Evolutionary conservation across 92 coral and sea anemone species (phyloP), one percentile per base, ranked within the genome.

Genomic region (Zoanthus sociatus): DNA sequence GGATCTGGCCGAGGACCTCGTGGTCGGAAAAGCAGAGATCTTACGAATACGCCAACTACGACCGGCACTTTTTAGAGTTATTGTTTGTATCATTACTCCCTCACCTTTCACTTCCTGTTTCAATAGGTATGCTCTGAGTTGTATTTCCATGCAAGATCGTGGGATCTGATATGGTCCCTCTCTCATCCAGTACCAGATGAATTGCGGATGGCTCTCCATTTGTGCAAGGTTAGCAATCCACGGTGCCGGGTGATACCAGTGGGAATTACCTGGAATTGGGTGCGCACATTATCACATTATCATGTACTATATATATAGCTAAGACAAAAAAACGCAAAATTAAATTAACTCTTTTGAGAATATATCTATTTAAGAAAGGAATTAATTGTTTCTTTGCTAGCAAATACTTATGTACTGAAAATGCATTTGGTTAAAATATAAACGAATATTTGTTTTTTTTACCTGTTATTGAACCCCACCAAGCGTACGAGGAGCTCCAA

Each of bases 181-280:
- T 77, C 98, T 88, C 91, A 94, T 92, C 98, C 98, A 94, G 83
- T 94, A 94, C 98, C 98, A 94, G 56, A 94, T 94, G 37, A 86
- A 69, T 6, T 84, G 88, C 7, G 98, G 98, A 44, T 93, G 84
- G 0, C 88, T 15, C 71, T 91, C 94, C 63, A 75, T 71, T 60
- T 88, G 86, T 32, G 83, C 82, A 12, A 90, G 96, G 12, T 31
- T 61, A 47, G 55, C 84, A 12, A 95, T 95, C 98, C 98, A 95
- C 0, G 96, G 96, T 15, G 96, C 98, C 1, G 98, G 98, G 48
- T 93, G 93, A 76, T 88, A 90, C 13, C 15, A 26, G 50, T 71
- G 88, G 16, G 83, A 84, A 37, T 92, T 71, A 0, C 77, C 95
- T 92, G 17, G 14, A 76, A 67, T 37, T 67, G n/a, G 42, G 42